phyloP scores from a whole-genome alignment of 2,888 invertebrate genomes.

The Apodemia mormo region DNA sequence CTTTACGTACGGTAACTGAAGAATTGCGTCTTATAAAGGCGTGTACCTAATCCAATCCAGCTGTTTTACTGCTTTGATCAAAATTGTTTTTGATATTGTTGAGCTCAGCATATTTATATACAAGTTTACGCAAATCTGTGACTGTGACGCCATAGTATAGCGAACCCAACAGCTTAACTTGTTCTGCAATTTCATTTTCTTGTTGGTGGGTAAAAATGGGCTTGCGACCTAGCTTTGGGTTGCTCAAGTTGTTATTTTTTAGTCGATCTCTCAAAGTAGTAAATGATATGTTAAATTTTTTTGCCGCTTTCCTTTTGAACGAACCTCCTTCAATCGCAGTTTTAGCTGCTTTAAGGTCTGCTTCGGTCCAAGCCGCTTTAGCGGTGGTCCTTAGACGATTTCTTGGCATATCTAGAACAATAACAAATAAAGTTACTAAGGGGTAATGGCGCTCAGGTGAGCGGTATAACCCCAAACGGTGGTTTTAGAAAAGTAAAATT shows the following conservation, averaged over 20 bases:
- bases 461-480: not conserved
- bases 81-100: not conserved
- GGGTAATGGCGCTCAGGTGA: constrained; percentile 6
- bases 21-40: constrained; percentile 30
- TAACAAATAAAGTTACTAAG: not conserved
- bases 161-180: not conserved
- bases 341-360: too few species aligned
- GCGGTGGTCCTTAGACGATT: not conserved
- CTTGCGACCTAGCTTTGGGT: not conserved
- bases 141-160: not conserved
- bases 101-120: constrained; percentile 2
- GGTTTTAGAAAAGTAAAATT: not conserved
- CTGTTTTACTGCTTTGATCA: constrained; percentile 34
- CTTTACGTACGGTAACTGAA: constrained; percentile 20
- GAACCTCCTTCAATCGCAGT: not conserved
- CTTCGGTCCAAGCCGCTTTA: not conserved
- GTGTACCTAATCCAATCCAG: constrained; percentile 35
- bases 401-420: constrained; percentile 2
- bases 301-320: not conserved
- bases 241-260: not conserved
- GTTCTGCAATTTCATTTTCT: not conserved
- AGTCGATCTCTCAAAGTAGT: not conserved
- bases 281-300: not conserved
- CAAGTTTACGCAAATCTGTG: not conserved
- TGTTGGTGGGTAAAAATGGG: not conserved